A percentile compares a stretch with the other conserved stretches of the same genome.
phyloP scores from a whole-genome alignment of 2,888 invertebrate species.

The Syrphus vitripennis region DNA sequence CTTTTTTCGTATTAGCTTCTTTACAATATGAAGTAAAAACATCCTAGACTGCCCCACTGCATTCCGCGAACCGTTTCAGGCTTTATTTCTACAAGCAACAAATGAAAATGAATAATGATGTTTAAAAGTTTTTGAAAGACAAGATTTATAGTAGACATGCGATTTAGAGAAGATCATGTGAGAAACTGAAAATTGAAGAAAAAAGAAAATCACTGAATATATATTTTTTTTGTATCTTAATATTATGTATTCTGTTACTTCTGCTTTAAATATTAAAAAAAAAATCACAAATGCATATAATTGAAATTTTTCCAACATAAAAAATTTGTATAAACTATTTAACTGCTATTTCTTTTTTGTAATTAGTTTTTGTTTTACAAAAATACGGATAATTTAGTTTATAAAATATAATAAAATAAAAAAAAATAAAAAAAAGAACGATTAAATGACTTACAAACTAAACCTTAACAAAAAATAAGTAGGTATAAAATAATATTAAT shows the following conservation, averaged over 20 bases:
- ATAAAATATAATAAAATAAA: slow-evolving; percentile 21
- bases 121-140: not conserved
- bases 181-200: slow-evolving; percentile 33
- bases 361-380: slow-evolving; percentile 28
- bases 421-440: slow-evolving; percentile 8
- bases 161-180: not conserved
- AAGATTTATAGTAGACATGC: not conserved
- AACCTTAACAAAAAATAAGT: slow-evolving; percentile 48
- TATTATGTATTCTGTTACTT: slow-evolving; percentile 62
- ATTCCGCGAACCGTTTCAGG: too few relatives aligned
- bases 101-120: not conserved
- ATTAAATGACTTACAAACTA: slow-evolving; percentile 49
- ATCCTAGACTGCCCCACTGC: too few relatives aligned
- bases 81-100: not conserved
- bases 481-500: slow-evolving; percentile 56
- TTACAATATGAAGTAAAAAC: too few relatives aligned
- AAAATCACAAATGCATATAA: slow-evolving; percentile 67
- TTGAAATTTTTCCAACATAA: slow-evolving; percentile 49
- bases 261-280: slow-evolving; percentile 58
- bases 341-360: slow-evolving; percentile 32
- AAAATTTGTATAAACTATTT: slow-evolving; percentile 42
- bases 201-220: slow-evolving; percentile 36
- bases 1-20: too few relatives aligned
- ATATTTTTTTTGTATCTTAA: slow-evolving; percentile 48
- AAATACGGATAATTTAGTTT: slow-evolving; percentile 48